A percentile compares a stretch with the other conserved stretches of the same genome.
phyloP scores from a whole-genome alignment of 2,797 vertebrate species.

The Calcarius lapponicus region DNA sequence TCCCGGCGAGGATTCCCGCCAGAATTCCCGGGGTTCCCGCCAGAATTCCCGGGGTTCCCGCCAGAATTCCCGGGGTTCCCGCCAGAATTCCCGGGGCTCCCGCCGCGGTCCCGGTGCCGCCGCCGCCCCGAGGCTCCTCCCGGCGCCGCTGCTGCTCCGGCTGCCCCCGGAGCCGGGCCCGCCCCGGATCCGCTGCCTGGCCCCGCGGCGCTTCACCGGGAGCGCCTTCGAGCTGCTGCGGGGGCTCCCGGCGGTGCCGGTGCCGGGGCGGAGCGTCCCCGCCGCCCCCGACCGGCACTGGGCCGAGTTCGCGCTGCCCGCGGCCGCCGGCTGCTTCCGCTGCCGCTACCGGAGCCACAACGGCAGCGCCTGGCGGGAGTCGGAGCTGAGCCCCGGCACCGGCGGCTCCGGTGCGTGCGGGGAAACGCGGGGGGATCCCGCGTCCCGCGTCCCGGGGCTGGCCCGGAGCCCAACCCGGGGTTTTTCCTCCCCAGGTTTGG shows the following conservation, averaged over 20 bases:
- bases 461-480: background rate
- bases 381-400: background rate
- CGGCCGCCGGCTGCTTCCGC: background rate
- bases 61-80: too few relatives aligned
- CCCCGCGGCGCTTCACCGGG: background rate
- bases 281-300: background rate
- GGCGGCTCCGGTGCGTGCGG: background rate
- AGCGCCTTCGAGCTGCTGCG: background rate
- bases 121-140: background rate
- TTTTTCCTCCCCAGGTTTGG: background rate
- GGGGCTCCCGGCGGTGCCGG: accelerated
- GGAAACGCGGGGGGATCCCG: background rate
- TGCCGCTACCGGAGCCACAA: background rate
- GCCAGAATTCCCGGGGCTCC: background rate
- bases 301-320: background rate
- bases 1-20: background rate
- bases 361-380: background rate
- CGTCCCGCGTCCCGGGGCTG: background rate
- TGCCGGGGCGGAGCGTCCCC: background rate
- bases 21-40: too few relatives aligned
- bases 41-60: background rate
- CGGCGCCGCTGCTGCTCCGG: background rate
- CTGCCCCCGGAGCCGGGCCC: background rate
- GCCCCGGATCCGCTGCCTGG: background rate
- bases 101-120: background rate